Evolutionary conservation across 1,140 invertebrate species (phyloP), one percentile per base, ranked within the genome.

Genomic region (Ectropis grisescens): DNA sequence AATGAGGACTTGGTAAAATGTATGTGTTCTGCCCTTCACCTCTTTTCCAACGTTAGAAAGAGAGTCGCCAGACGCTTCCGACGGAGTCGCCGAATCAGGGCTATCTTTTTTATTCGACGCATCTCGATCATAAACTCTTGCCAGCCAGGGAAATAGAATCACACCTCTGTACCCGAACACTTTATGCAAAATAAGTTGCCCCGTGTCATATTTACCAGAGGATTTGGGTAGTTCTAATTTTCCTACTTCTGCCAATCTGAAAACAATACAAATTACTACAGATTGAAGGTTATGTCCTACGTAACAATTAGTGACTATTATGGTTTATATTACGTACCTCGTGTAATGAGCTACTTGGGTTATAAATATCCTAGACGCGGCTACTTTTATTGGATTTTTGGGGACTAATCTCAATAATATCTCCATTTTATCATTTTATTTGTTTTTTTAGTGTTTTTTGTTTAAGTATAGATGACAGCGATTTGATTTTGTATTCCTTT

Each of bases 1-100:
- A 58, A 98, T 98, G 3, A 98, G 84, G 11, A 97, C 95, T 86
- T 98, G 95, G 80, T 98, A 98, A 74, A 97, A 98, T n/a, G 93
- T 93, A 54, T 97, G 94, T 9, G 92, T 93, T 62, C 88, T 87
- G 26, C 94, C 93, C 81, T 95, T 94, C 0, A 97, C 93, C 84
- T 96, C 94, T 71, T 93, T 93, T 7, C 90, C 89, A 25, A 90
- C 90, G 44, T 86, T 82, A 13, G 76, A 76, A 11, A 76, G 38
- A 24, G 62, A 58, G 48, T 84, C 79, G 31, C 74, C 61, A 36
- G 70, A 46, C 28, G 58, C 35, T 23, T 82, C 62, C 28, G 44
- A 19, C 33, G 53, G 39, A 34, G 38, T 33, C 37, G 68, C 45
- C 13, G 70, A 36, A 32, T 75, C 60, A 12, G 61, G 35, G 36